Conservation (phyloP, 92 coral and sea anemone species). For the Paragorgia papillata region DNA sequence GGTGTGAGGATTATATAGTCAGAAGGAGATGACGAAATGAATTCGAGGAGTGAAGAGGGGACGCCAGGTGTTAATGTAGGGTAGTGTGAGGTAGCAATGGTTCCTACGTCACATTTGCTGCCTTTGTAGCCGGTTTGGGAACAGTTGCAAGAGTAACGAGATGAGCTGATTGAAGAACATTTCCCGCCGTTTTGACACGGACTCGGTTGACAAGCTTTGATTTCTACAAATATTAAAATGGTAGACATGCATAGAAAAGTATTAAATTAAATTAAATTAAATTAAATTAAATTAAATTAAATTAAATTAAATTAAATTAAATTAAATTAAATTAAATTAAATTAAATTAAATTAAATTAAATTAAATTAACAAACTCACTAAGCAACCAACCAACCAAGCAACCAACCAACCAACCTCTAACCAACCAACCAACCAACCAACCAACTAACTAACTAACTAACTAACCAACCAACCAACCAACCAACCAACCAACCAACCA, state of each 20-base stretch:
- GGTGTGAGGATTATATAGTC: conserved; percentile 40
- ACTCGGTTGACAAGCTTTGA: conserved; percentile 60
- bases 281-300: no score
- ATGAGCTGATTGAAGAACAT: conserved; percentile 37
- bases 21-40: conserved; percentile 58
- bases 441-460: no score
- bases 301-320: no score
- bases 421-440: no score
- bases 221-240: conserved; percentile 40
- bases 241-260: background rate
- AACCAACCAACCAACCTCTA: no score
- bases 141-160: conserved; percentile 54
- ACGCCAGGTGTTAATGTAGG: conserved; percentile 41
- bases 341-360: no score
- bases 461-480: no score
- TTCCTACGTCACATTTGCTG: conserved; percentile 55
- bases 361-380: no score
- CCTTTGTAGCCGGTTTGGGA: conserved; percentile 66
- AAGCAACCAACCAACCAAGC: no score
- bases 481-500: no score
- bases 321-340: no score
- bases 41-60: conserved; percentile 37
- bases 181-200: conserved; percentile 64
- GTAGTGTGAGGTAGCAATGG: conserved; percentile 50
- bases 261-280: no score